Percentiles rank a stretch among this genome's conserved stretches.
phyloP scores from a whole-genome alignment of 2,888 invertebrate species.

The Drymonia ruficornis region DNA sequence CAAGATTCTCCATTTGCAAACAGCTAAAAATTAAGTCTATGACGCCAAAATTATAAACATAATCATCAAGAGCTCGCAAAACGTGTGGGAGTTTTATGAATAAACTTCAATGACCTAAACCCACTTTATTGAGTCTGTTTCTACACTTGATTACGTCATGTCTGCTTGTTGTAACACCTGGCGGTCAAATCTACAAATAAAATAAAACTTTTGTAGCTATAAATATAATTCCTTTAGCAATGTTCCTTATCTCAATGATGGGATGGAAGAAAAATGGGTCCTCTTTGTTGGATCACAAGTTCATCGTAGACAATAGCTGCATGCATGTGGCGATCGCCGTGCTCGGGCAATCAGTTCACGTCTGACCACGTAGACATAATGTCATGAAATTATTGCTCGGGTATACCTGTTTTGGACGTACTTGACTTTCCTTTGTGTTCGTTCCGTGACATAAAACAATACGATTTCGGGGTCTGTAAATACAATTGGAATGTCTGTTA shows the following conservation, averaged over 20 bases:
- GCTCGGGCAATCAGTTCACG: too few species aligned
- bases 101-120: constrained; percentile 49
- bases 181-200: constrained; percentile 13
- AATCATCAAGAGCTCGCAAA: constrained; percentile 27
- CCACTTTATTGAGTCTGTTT: constrained; percentile 39
- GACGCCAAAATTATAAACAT: constrained; percentile 28
- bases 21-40: constrained; percentile 24
- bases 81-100: constrained; percentile 51
- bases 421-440: constrained; percentile 14
- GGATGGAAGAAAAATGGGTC: not conserved
- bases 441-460: not conserved
- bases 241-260: too few species aligned
- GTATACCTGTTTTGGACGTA: too few species aligned
- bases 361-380: too few species aligned
- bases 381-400: too few species aligned
- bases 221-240: not conserved
- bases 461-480: not conserved
- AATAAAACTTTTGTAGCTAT: constrained; percentile 11
- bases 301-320: too few species aligned
- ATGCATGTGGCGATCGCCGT: too few species aligned
- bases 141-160: constrained; percentile 42
- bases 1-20: not conserved
- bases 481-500: constrained; percentile 9
- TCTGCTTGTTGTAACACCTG: constrained; percentile 31
- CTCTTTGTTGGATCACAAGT: too few species aligned